phyloP scores from a whole-genome alignment of 2,113 vertebrate genomes.

The Eretmochelys imbricata region DNA sequence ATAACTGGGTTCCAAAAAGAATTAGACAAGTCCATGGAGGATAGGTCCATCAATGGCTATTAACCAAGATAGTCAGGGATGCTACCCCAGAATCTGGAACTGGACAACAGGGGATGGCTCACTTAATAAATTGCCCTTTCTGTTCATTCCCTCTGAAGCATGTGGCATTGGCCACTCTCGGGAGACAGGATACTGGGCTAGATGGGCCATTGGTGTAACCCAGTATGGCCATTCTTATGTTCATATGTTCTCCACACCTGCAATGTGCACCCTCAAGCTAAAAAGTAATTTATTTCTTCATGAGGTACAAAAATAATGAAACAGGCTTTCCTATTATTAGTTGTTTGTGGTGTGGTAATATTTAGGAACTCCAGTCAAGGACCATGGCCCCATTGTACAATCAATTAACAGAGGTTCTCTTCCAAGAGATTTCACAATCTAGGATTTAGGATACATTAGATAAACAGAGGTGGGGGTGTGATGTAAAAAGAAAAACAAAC shows the following conservation, averaged over 20 bases:
- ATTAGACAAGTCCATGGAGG: too few species aligned
- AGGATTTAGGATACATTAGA: not conserved
- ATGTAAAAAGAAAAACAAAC: not conserved
- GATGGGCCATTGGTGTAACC: not conserved
- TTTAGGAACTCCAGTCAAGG: not conserved
- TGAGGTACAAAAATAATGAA: not conserved
- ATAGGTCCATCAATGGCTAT: not conserved
- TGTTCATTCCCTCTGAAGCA: not conserved
- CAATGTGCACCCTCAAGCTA: rapidly evolving
- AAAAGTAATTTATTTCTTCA: not conserved
- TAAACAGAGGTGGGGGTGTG: not conserved
- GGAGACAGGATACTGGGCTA: not conserved
- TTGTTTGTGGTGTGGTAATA: not conserved
- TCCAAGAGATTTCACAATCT: rapidly evolving
- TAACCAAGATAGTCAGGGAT: not conserved
- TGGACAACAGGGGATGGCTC: not conserved
- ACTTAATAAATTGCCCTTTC: not conserved
- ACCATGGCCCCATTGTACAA: not conserved
- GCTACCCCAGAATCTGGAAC: not conserved
- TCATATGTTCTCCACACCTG: not conserved
- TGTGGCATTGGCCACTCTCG: too few species aligned
- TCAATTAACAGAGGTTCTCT: not conserved
- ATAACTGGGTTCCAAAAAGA: too few species aligned
- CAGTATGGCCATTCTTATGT: not conserved
- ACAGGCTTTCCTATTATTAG: not conserved